A percentile compares a stretch with the other conserved stretches of the same genome.
phyloP scores from a whole-genome alignment of 2,888 invertebrate species.

The Orchesellides sinensis region DNA sequence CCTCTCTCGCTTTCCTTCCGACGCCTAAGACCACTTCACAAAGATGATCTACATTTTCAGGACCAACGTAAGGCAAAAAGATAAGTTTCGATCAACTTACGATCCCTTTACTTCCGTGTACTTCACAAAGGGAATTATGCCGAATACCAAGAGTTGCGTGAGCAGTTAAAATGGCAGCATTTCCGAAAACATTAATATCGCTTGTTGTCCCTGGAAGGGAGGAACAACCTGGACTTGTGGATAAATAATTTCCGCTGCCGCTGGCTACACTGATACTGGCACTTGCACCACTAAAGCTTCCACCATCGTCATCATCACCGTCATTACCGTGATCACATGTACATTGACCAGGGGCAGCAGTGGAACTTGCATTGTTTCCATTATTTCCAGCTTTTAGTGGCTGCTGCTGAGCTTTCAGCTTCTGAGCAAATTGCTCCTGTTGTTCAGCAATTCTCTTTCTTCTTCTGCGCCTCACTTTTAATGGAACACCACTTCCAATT shows the following conservation, averaged over 20 bases:
- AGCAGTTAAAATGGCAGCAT: constrained; percentile 40
- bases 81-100: constrained; percentile 65
- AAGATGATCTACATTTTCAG: no score
- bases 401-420: constrained; percentile 24
- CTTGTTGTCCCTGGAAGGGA: constrained; percentile 53
- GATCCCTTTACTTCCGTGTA: constrained; percentile 55
- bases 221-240: constrained; percentile 62
- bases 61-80: no score
- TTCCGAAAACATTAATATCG: constrained; percentile 37
- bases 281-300: constrained; percentile 50
- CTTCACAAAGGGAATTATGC: constrained; percentile 66
- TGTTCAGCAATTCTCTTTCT: constrained; percentile 76
- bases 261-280: constrained; percentile 53
- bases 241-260: constrained; percentile 57
- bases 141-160: constrained; percentile 32
- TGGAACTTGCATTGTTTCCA: constrained; percentile 23
- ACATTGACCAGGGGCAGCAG: constrained; percentile 4
- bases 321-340: constrained; percentile 46
- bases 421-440: constrained; percentile 32
- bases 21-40: no score
- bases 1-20: no score
- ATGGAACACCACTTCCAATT: constrained; percentile 83
- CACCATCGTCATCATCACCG: constrained; percentile 44
- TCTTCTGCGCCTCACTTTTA: constrained; percentile 82
- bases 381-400: constrained; percentile 26